Conservation (phyloP, 2,888 invertebrate species). For the Argyresthia goedartella region DNA sequence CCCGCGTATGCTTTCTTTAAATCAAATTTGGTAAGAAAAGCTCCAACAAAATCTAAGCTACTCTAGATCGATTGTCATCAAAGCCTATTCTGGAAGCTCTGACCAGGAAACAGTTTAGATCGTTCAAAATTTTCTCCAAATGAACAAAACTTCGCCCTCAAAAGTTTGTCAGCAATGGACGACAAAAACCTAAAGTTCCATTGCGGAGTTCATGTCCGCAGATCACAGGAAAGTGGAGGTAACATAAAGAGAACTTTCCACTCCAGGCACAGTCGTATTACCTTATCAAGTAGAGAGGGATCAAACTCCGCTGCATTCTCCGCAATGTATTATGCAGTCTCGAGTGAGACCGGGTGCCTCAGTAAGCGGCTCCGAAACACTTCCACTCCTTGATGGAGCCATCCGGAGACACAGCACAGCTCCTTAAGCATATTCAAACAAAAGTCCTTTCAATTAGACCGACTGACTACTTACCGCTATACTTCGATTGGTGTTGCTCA, state of each 20-base stretch:
- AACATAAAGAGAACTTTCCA: conserved; percentile 59
- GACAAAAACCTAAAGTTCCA: conserved; percentile 33
- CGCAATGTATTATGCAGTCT: conserved; percentile 67
- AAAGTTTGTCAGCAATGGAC: conserved; percentile 59
- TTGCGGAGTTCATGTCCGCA: conserved; percentile 49
- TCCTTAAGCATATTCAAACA: conserved; percentile 46
- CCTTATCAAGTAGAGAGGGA: conserved; percentile 61
- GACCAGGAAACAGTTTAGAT: neutral
- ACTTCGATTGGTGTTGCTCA: conserved; percentile 23
- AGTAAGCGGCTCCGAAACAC: conserved; percentile 63
- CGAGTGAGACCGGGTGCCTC: conserved; percentile 32
- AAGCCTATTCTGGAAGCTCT: too few species aligned
- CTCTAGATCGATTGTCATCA: too few species aligned
- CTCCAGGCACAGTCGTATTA: conserved; percentile 51
- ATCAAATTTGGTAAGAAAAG: too few species aligned
- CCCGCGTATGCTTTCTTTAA: too few species aligned
- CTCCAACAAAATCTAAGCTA: too few species aligned
- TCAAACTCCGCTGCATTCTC: conserved; percentile 67
- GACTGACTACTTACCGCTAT: conserved; percentile 3
- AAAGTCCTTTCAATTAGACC: conserved; percentile 39
- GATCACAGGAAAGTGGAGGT: conserved; percentile 53
- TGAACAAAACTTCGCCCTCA: conserved; percentile 28
- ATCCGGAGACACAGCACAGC: conserved; percentile 16
- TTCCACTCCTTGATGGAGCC: conserved; percentile 36
- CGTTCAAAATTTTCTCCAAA: neutral